Evolutionary conservation across 2,113 vertebrate genomes (phyloP).

Genomic region (Numida meleagris): DNA sequence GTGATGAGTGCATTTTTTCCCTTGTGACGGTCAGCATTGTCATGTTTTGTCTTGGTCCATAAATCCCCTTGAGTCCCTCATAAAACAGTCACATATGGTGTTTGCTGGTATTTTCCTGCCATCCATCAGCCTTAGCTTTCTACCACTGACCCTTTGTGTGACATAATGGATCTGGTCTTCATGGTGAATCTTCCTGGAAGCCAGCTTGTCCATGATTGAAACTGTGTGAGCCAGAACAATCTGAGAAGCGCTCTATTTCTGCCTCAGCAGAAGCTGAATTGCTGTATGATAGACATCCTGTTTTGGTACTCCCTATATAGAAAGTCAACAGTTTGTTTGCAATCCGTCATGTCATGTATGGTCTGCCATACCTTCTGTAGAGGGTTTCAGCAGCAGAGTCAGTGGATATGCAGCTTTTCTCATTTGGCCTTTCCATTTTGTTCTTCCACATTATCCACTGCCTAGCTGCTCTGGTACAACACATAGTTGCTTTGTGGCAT

Average conservation of each 20-base stretch:
- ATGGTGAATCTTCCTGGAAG: conserved; percentile 15
- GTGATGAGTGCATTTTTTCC: not conserved
- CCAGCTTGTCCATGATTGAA: not conserved
- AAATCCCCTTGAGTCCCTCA: not conserved
- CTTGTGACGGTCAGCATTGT: not conserved
- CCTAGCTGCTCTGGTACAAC: not conserved
- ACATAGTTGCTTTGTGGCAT: not conserved
- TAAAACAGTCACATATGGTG: not conserved
- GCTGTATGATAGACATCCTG: not conserved
- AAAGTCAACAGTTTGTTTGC: not conserved
- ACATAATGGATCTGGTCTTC: not conserved
- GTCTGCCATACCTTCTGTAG: not conserved
- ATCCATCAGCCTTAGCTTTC: not conserved
- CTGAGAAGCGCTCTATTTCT: not conserved
- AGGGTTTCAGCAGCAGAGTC: not conserved
- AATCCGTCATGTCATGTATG: not conserved
- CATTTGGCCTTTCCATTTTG: not conserved
- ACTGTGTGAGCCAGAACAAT: not conserved
- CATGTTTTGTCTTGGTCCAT: not conserved
- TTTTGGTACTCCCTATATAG: not conserved
- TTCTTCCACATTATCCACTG: not conserved
- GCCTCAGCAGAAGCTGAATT: conserved; percentile 16
- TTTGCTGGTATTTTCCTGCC: not conserved
- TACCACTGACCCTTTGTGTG: not conserved
- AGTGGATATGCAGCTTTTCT: not conserved